phyloP scores from a whole-genome alignment of 2,888 invertebrate species.

The Brenthis hecate region DNA sequence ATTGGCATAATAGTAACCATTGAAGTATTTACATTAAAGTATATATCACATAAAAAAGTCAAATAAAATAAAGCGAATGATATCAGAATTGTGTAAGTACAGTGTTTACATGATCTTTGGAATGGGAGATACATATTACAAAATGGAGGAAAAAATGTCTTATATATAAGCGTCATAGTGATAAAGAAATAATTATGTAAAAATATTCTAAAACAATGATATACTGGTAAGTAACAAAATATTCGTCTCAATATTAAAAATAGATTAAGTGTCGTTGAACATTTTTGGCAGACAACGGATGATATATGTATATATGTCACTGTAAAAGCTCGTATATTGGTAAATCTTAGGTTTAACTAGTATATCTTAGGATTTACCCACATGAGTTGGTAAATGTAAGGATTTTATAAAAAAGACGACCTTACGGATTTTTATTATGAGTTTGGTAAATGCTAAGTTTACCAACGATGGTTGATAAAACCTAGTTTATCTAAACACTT shows the following conservation, averaged over 20 bases:
- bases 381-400: no score
- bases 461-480: no score
- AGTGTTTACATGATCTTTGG: constrained; percentile 36
- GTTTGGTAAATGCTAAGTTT: no score
- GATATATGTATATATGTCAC: no score
- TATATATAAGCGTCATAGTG: constrained; percentile 13
- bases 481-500: no score
- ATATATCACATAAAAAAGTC: constrained; percentile 79
- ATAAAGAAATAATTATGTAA: constrained; percentile 5
- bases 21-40: constrained; percentile 74
- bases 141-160: constrained; percentile 2
- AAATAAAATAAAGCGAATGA: constrained; percentile 62
- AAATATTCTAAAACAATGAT: constrained; percentile 21
- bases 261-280: neutral
- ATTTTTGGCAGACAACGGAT: neutral
- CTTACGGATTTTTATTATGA: no score
- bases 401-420: no score
- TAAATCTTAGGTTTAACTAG: no score
- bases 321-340: no score
- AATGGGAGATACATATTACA: constrained; percentile 37
- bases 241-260: neutral
- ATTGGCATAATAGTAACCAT: constrained; percentile 74
- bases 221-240: neutral
- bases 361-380: no score
- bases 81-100: constrained; percentile 48